Base-by-base conservation (phyloP, 2,797 vertebrate genomes). In the Sebastes taczanowskii region DNA sequence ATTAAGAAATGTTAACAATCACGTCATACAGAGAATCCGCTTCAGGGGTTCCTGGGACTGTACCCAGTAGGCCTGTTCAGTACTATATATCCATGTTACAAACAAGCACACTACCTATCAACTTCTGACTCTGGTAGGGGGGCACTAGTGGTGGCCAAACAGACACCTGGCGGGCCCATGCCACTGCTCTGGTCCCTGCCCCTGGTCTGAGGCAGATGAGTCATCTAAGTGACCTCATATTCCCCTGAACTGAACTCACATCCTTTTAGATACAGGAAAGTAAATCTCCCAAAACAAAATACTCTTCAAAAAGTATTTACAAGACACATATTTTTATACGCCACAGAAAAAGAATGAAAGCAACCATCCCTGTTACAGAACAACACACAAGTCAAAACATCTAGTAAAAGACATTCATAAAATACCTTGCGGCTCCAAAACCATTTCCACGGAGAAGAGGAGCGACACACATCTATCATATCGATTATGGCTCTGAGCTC, bases 381-480 rank as follows among this genome's bases (percentile, higher is more conserved):
- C 16, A 59, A 64, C 55, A 80, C 62, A 22, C 0, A 35, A 13
- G 65, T 71, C 18, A 71, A 60, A 84, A 77, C 53, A 63, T 27
- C 11, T 14, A 10, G 42, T n/a, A 14, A 46, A 77, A 67, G 49
- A 20, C 32, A 64, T 35, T 53, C 9, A 56, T 25, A 59, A 38
- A 53, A 73, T 38, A 23, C 56, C 18, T 67, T 52, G 49, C 5
- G 56, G 7, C 35, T 29, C 59, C 22, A 66, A 74, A 68, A 71
- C 9, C 20, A 66, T 20, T 58, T 61, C 52, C 35, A 70, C 29
- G 63, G 52, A 79, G 22, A 53, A 66, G 34, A 77, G 25, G 29
- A 62, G 20, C 9, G 27, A 75, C 77, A 84, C 42, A 63, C 42
- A 88, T 89, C 73, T 27, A 86, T 90, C 61, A 67, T 65, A 89